Conservation (phyloP, 2,888 invertebrate species). For the Tetheella fluctuosa region DNA sequence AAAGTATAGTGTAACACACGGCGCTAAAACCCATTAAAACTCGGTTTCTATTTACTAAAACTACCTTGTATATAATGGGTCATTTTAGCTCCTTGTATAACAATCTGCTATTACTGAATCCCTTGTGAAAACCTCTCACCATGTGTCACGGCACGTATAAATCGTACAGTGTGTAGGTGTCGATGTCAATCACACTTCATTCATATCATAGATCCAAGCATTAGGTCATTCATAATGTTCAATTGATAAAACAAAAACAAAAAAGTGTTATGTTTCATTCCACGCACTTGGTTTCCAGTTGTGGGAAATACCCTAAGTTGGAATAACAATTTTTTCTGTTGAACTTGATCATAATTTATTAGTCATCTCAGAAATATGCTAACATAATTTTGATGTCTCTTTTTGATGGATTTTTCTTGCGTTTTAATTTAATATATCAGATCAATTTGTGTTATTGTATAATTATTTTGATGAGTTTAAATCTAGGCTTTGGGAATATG, state of each 20-base stretch:
- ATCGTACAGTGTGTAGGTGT: neutral
- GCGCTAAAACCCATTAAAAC: no score
- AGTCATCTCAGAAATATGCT: neutral
- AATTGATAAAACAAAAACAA: neutral
- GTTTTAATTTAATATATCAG: no score
- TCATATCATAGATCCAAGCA: neutral
- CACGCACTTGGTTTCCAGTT: neutral
- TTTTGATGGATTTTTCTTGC: neutral
- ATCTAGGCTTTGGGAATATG: no score
- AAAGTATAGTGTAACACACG: no score
- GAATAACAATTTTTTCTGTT: neutral
- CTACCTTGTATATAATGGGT: no score
- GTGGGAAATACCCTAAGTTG: constrained; percentile 3
- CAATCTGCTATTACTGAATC: no score
- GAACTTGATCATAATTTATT: neutral
- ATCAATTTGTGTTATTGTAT: no score
- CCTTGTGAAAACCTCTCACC: neutral
- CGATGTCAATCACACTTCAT: neutral
- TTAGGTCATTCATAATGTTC: constrained; percentile 2
- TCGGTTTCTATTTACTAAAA: no score
- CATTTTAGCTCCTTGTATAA: no score
- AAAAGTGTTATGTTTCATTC: neutral
- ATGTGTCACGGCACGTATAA: neutral
- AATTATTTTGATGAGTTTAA: no score
- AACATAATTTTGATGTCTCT: neutral